Evolutionary conservation across 2,113 vertebrate genomes (phyloP).

Genomic region (Steatornis caripensis): DNA sequence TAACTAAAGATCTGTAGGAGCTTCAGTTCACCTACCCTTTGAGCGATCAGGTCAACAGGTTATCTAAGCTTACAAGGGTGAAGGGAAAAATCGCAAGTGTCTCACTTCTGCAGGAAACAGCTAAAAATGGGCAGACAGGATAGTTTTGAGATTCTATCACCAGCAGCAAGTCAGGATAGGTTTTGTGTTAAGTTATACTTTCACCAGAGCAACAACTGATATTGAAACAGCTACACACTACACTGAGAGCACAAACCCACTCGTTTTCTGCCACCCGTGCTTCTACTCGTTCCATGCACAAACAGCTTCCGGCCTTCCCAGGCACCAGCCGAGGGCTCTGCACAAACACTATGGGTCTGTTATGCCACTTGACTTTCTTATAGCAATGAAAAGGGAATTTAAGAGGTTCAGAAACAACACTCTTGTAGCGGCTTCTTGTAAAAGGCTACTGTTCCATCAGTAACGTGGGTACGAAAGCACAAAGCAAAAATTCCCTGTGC

Average conservation of each 20-base stretch:
- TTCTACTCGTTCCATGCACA: not conserved
- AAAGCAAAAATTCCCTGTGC: not conserved
- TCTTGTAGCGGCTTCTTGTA: not conserved
- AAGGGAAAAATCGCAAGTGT: not conserved
- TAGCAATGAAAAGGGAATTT: not conserved
- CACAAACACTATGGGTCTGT: not conserved
- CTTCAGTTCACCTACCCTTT: not conserved
- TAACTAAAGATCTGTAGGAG: not conserved
- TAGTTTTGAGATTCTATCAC: not conserved
- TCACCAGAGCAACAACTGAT: not conserved
- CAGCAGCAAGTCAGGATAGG: not conserved
- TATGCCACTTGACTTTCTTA: not conserved
- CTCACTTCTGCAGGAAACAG: not conserved
- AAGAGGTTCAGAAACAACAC: not conserved
- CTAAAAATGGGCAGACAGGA: not conserved
- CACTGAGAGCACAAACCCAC: not conserved
- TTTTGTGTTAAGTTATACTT: not conserved
- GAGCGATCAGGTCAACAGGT: not conserved
- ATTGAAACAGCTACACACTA: not conserved
- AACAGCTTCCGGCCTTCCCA: not conserved
- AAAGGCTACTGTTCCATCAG: not conserved
- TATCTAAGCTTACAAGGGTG: not conserved
- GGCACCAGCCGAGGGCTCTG: not conserved
- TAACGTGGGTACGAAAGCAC: not conserved
- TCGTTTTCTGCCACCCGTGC: accelerated